Evolutionary conservation across 2,888 invertebrate species (phyloP).

Genomic region (Adela reaumurella): DNA sequence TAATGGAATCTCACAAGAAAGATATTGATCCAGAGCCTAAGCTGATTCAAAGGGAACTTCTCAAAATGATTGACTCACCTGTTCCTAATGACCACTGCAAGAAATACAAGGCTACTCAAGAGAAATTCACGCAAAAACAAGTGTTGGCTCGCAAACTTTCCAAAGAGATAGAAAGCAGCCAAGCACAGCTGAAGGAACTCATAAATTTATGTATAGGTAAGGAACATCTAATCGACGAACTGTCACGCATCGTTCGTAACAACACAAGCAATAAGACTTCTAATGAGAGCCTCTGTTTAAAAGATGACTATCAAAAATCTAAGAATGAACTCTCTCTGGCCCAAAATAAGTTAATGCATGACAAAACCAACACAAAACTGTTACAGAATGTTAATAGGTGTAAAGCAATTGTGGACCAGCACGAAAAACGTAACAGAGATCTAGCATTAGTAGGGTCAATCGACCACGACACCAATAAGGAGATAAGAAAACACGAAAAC

Average conservation of each 20-base stretch:
- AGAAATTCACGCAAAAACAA: slow-evolving; percentile 49
- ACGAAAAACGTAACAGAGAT: slow-evolving; percentile 34
- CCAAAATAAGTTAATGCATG: slow-evolving; percentile 55
- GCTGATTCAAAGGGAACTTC: slow-evolving; percentile 45
- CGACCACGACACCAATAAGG: slow-evolving; percentile 57
- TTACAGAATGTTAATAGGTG: slow-evolving; percentile 32
- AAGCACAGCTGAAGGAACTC: slow-evolving; percentile 68
- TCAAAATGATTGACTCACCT: slow-evolving; percentile 52
- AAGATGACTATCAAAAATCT: slow-evolving; percentile 57
- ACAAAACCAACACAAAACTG: slow-evolving; percentile 44
- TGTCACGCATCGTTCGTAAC: slow-evolving; percentile 40
- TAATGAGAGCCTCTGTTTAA: slow-evolving; percentile 61
- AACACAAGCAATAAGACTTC: slow-evolving; percentile 30
- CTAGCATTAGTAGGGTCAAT: slow-evolving; percentile 44
- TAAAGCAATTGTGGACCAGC: slow-evolving; percentile 28
- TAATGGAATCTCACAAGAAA: slow-evolving; percentile 54
- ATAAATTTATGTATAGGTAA: slow-evolving; percentile 64
- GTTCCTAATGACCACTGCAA: slow-evolving; percentile 47
- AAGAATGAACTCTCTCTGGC: slow-evolving; percentile 54
- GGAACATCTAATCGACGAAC: slow-evolving; percentile 69
- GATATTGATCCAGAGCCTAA: slow-evolving; percentile 54
- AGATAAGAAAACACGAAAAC: slow-evolving; percentile 68
- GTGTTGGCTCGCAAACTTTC: slow-evolving; percentile 43
- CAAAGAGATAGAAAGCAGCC: slow-evolving; percentile 62
- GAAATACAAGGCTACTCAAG: slow-evolving; percentile 51